Conservation (phyloP, 2,888 invertebrate species). For the Esperia sulphurella region DNA sequence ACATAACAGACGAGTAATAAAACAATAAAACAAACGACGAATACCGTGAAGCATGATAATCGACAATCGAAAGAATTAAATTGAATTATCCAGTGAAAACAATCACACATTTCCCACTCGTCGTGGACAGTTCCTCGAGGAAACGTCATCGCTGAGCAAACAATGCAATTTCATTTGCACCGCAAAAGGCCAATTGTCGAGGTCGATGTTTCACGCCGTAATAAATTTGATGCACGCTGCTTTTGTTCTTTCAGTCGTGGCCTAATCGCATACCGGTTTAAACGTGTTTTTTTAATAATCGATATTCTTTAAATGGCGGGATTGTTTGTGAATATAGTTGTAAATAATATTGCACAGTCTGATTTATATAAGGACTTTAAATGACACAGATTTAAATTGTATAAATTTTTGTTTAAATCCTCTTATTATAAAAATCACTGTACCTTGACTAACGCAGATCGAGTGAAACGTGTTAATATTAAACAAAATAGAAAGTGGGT, state of each 20-base stretch:
- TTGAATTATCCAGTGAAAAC: constrained; percentile 9
- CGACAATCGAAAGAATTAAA: constrained; percentile 4
- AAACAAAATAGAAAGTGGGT: background rate
- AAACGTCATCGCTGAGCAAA: constrained; percentile 15
- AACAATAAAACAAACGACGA: background rate
- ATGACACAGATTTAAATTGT: too few relatives aligned
- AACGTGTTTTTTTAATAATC: too few relatives aligned
- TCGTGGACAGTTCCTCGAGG: constrained; percentile 17
- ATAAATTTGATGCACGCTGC: constrained; percentile 11
- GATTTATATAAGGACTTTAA: too few relatives aligned
- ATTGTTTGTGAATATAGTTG: too few relatives aligned
- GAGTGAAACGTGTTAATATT: constrained; percentile 7
- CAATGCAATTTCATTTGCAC: constrained; percentile 18
- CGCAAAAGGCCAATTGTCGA: constrained; percentile 12
- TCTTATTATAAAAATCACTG: too few relatives aligned
- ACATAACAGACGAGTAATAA: constrained; percentile 1
- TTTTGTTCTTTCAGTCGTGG: constrained; percentile 11
- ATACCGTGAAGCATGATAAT: constrained; percentile 3
- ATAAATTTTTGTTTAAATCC: too few relatives aligned
- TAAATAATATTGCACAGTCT: too few relatives aligned
- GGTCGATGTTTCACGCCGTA: constrained; percentile 8
- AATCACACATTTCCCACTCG: constrained; percentile 16
- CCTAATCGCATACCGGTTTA: background rate
- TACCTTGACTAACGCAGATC: constrained; percentile 15
- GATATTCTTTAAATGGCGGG: too few relatives aligned